Conservation (phyloP, 1,140 invertebrate species). For the Chrysoperla carnea region DNA sequence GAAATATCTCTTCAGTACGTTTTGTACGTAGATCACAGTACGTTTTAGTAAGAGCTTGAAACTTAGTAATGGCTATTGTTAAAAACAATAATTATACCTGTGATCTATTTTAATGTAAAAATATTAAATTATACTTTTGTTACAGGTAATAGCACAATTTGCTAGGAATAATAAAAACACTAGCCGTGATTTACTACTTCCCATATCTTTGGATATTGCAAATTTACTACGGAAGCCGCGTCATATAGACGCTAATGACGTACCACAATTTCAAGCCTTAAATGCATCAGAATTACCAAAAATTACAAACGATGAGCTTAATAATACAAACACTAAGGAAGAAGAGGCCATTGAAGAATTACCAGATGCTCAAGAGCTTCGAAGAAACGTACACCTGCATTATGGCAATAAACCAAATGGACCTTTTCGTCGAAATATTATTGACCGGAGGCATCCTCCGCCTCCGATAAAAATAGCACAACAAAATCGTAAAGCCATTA, state of each 20-base stretch:
- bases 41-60: too few relatives aligned
- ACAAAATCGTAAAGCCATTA: slow-evolving; percentile 7
- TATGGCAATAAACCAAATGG: neutral
- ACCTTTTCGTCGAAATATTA: neutral
- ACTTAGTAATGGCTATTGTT: too few relatives aligned
- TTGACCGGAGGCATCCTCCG: neutral
- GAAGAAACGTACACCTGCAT: neutral
- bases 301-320: neutral
- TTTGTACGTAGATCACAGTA: too few relatives aligned
- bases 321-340: neutral
- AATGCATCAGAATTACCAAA: too few relatives aligned
- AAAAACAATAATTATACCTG: too few relatives aligned
- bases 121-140: too few relatives aligned
- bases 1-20: too few relatives aligned
- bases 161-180: slow-evolving; percentile 27
- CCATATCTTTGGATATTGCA: slow-evolving; percentile 42
- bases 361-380: neutral
- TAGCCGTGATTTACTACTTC: slow-evolving; percentile 35
- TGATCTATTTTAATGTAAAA: too few relatives aligned
- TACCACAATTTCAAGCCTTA: slow-evolving; percentile 12
- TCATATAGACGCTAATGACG: slow-evolving; percentile 15
- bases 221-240: slow-evolving; percentile 33
- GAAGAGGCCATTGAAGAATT: neutral
- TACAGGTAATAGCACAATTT: slow-evolving; percentile 35
- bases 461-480: slow-evolving; percentile 10